Evolutionary conservation across 2,888 invertebrate species (phyloP).

Genomic region (Dasypolia templi): DNA sequence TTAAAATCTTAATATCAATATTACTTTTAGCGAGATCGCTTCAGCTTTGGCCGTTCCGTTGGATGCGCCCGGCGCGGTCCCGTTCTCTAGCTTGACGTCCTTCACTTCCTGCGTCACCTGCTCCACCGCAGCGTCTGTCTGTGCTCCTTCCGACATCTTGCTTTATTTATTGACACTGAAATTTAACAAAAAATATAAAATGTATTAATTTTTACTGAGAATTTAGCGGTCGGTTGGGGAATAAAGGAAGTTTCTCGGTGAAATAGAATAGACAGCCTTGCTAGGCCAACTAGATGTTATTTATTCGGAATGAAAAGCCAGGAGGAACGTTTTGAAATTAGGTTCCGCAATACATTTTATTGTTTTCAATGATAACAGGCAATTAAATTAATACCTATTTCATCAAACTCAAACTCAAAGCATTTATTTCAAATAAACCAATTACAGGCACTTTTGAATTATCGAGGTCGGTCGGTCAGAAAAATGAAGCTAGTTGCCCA

Average conservation of each 20-base stretch:
- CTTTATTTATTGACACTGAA: constrained; percentile 66
- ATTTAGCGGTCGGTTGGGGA: not conserved
- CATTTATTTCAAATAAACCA: too few relatives aligned
- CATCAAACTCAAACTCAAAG: too few relatives aligned
- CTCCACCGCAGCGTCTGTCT: constrained; percentile 80
- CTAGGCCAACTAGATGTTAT: constrained; percentile 9
- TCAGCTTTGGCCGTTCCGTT: constrained; percentile 86
- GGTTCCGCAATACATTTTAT: not conserved
- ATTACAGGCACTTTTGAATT: too few relatives aligned
- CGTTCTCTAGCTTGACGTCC: constrained; percentile 90
- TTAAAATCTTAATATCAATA: not conserved
- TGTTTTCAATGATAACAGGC: not conserved
- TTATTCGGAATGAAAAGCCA: not conserved
- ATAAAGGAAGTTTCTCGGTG: not conserved
- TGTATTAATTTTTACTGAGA: not conserved
- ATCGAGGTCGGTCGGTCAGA: too few relatives aligned
- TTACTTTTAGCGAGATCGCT: constrained; percentile 77
- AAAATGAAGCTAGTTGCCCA: too few relatives aligned
- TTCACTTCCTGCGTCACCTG: constrained; percentile 87
- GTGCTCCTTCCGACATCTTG: constrained; percentile 81
- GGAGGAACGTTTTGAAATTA: not conserved
- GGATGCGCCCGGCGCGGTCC: constrained; percentile 81
- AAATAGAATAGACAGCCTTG: not conserved
- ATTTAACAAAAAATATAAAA: constrained; percentile 22
- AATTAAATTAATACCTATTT: not conserved